Base-by-base conservation (phyloP, 2,888 invertebrate species). In the Cheilosia vernalis region DNA sequence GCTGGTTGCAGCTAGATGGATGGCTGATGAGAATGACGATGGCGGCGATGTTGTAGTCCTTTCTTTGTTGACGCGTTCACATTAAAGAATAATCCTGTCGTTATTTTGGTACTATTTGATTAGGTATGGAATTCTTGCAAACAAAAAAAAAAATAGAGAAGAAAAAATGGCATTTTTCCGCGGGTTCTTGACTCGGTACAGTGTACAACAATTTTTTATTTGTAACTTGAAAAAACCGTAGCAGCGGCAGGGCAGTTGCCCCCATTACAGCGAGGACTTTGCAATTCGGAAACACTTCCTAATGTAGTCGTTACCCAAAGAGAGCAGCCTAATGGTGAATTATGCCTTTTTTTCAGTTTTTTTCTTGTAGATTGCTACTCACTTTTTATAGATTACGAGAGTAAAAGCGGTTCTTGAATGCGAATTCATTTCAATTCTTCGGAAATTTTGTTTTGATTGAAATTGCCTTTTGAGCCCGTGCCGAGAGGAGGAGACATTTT, bases 31-130 rank as follows among this genome's bases (percentile, higher is more conserved):
- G 13, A 37, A 67, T 37, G 61, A 47, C 33, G 60, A 61, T 49
- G 67, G 40, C 27, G 53, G 47, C 67, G 66, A 76, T 60, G 76
- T 33, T 76, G 51, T 42, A 66, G 72, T 78, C 42, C 44, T 66
- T 73, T 63, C 21, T 64, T 78, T 83, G 78, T 67, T 19, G 9
- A 13, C 2, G 61, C 61, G 67, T 73, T 78, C 78, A 73, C 83
- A 83, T 83, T 73, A 79, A 55, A 61, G 67, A 67, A 83, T 78
- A 83, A 83, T 79, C 63, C 67, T 49, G 49, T 63, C 61, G 56
- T 78, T 67, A 83, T 79, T 73, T 73, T 51, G 67, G 73, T 67
- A 21, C 21, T 21, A 79, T 78, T 78, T 78, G 60, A 49, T 73
- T 30, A n/a, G n/a, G n/a, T n/a, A 30, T 30, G 44, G 70, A 66